Evolutionary conservation across 1,140 invertebrate species (phyloP).

Genomic region (Procambarus virginalis): DNA sequence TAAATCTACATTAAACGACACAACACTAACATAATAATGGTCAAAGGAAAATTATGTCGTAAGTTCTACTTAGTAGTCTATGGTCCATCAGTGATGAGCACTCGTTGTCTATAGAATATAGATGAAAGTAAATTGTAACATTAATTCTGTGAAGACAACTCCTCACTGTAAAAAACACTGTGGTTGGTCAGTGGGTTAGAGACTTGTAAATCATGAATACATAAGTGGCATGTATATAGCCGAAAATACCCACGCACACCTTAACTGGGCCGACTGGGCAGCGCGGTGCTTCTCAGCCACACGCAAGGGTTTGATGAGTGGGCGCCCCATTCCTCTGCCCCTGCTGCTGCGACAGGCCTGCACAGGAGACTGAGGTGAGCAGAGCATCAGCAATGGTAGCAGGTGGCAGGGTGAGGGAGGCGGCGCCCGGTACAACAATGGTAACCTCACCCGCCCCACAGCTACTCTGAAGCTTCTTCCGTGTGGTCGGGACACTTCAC

Average conservation of each 20-base stretch:
- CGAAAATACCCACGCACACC: background rate
- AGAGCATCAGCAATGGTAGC: background rate
- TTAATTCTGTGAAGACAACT: too few relatives aligned
- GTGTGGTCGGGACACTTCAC: slow-evolving; percentile 67
- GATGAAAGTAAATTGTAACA: too few relatives aligned
- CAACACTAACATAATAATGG: too few relatives aligned
- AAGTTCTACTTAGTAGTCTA: too few relatives aligned
- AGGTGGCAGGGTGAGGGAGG: slow-evolving; percentile 34
- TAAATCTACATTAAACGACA: too few relatives aligned
- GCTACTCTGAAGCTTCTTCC: slow-evolving; percentile 50
- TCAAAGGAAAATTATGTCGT: too few relatives aligned
- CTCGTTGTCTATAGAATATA: too few relatives aligned
- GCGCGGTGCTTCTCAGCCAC: slow-evolving; percentile 55
- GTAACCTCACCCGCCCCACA: slow-evolving; percentile 33
- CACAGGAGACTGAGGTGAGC: slow-evolving; percentile 31
- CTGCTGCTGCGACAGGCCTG: background rate
- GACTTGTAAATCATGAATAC: background rate
- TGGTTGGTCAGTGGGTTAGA: too few relatives aligned
- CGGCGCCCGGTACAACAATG: slow-evolving; percentile 26
- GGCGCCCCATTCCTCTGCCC: slow-evolving; percentile 52
- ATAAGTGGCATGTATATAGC: background rate
- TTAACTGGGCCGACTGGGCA: slow-evolving; percentile 43
- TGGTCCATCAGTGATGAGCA: too few relatives aligned
- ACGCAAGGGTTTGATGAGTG: slow-evolving; percentile 53
- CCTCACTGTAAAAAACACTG: too few relatives aligned